Base-by-base conservation (phyloP, 2,113 vertebrate species). In the Syngnathus floridae region DNA sequence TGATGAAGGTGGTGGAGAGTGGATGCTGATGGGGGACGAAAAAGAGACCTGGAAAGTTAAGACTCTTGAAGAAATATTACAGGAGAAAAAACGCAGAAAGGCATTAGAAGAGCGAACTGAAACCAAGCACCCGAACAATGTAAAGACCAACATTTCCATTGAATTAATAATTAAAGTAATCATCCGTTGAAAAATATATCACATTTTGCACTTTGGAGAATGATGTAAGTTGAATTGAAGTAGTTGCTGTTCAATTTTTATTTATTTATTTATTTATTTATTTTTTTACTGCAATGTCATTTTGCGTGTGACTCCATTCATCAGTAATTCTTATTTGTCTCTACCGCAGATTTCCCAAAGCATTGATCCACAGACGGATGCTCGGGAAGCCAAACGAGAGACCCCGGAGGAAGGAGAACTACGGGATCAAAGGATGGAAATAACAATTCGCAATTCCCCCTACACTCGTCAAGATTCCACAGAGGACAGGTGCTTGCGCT, bases 21-120 rank as follows among this genome's bases (percentile, higher is more conserved):
- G 83, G 36, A 92, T 73, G 91, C 95, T 84, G 96, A 99, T 98
- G 96, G 97, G 96, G 94, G 95, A 98, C 96, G 94, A 95, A 95
- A 99, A 98, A 92, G 96, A 98, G 86, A 97, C 93, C 88, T 99
- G 96, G 97, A 99, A 98, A 86, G 97, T 99, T 82, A 99, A 99
- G 89, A 99, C 96, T 69, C 94, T 99, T 90, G 96, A 98, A 90
- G 97, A 99, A 79, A 99, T 99, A 88, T 91, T 99, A 55, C 94
- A 93, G 81, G 97, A 99, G 87, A 99, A 99, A 82, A 98, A 96
- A 67, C 92, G 96, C 70, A 92, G 97, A 88, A 92, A 95, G 87
- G 95, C 98, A 80, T 93, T 98, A 80, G 95, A 99, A 69, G 95
- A 97, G 84, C 95, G 92, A 82, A 90, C 92, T 49, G 94, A 98